These are phyloP conservation scores for Gallinago stenura DNA, from an alignment of 2,797 vertebrate species.

Conservation along the genomic window DNA sequence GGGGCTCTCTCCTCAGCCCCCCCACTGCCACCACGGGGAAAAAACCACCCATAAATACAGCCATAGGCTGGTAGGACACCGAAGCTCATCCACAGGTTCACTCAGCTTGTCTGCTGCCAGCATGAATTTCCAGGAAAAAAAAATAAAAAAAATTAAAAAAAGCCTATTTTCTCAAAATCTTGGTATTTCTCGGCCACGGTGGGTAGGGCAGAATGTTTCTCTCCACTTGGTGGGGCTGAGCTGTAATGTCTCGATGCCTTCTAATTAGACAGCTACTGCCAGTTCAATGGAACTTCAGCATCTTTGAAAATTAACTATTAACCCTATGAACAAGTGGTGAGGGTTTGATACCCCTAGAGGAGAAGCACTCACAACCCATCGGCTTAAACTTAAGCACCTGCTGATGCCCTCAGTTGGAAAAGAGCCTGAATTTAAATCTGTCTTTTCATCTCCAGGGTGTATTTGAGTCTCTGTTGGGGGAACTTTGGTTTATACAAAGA, in stretches of 20 bases:
- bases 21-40: not conserved
- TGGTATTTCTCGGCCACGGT: not conserved
- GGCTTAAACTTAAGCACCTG: not conserved
- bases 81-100: not conserved
- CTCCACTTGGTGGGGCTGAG: not conserved
- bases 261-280: too few relatives aligned
- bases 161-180: not conserved
- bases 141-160: not conserved
- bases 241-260: not conserved
- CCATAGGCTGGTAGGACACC: not conserved
- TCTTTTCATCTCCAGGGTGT: not conserved
- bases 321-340: not conserved
- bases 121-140: not conserved
- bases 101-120: not conserved
- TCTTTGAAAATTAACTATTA: conserved; percentile 17
- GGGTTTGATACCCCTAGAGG: not conserved
- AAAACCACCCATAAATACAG: conserved; percentile 1
- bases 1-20: conserved; percentile 15
- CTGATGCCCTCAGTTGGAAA: not conserved
- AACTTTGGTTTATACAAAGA: not conserved
- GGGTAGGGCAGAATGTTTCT: not conserved
- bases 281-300: not conserved
- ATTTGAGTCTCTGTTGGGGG: not conserved
- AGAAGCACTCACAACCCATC: not conserved
- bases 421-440: not conserved